Evolutionary conservation across 2,797 vertebrate genomes (phyloP).

Genomic region (Gymnocypris eckloni): DNA sequence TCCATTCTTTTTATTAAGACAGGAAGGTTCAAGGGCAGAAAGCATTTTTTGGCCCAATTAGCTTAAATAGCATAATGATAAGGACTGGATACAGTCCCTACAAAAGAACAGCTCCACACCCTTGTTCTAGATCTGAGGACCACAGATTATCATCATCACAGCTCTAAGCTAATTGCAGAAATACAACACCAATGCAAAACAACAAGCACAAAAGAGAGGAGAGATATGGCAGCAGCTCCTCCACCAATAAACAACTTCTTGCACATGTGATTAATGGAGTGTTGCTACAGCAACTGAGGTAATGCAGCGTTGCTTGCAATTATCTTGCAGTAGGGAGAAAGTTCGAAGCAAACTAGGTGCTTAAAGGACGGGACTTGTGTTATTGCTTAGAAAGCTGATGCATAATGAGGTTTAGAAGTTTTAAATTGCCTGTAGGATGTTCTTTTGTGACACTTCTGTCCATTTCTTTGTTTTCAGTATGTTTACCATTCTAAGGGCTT

Average conservation of each 20-base stretch:
- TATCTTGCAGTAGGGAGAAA: conserved; percentile 44
- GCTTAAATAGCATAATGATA: neutral
- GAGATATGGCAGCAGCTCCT: conserved; percentile 19
- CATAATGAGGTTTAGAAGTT: conserved; percentile 24
- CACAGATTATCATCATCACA: conserved; percentile 1
- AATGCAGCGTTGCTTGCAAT: conserved; percentile 44
- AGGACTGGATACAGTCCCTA: neutral
- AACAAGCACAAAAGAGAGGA: conserved; percentile 23
- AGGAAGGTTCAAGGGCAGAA: neutral
- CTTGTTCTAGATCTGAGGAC: neutral
- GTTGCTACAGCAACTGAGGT: conserved; percentile 58
- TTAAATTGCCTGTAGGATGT: conserved; percentile 23
- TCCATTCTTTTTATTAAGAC: neutral
- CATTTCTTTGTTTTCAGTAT: conserved; percentile 18
- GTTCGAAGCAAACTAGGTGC: conserved; percentile 21
- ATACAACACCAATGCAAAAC: conserved; percentile 17
- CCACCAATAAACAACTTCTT: conserved; percentile 34
- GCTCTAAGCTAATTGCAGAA: conserved; percentile 12
- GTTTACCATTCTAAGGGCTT: neutral
- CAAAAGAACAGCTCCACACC: conserved; percentile 19
- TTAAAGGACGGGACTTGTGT: conserved; percentile 7
- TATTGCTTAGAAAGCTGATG: conserved; percentile 12
- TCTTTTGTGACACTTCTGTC: neutral
- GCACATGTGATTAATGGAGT: conserved; percentile 52
- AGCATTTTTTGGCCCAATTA: conserved; percentile 9